Evolutionary conservation across 2,888 invertebrate genomes (phyloP), one percentile per base, ranked within the genome.

Genomic region (Nipponacmea schrenckii): DNA sequence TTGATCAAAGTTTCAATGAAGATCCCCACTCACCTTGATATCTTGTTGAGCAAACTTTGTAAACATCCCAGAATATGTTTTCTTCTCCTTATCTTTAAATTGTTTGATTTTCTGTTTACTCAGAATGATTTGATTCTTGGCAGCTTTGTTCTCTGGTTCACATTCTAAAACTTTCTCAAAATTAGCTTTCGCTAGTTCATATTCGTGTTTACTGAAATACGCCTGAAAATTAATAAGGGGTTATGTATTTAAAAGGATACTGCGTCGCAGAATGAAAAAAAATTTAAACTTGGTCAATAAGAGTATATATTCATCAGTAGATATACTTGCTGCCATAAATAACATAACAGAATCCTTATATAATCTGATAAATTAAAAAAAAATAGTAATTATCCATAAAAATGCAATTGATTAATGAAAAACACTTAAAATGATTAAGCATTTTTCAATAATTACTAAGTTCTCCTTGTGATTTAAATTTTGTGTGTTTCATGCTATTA

Each of bases 21-120:
- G n/a, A n/a, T n/a, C n/a, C n/a, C 31, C 31, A 46, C 75, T 65
- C 74, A 84, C 85, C 83, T 85, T 78, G 20, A 77, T 73, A 69
- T 84, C 83, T 56, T 71, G 64, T 56, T 56, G 83, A n/a, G 89
- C 87, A 90, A 96, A 94, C 90, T 96, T 96, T 82, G 95, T 94
- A 90, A 98, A 98, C 96, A 98, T 97, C 89, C 96, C 96, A 17
- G 94, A 94, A 89, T 96, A 98, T 48, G 96, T 91, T 86, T 94
- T 92, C 90, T 94, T 96, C 89, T 97, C 96, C 74, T 93, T 93
- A 70, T 93, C 92, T 77, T 93, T 91, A 83, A 94, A 93, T 79
- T 94, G 93, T 87, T 93, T 94, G 24, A 96, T 91, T 74, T 93
- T 91, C 73, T 92, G 91, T 75, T 93, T 92, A 89, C 96, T 96